Evolutionary conservation across 2,888 invertebrate genomes (phyloP).

Genomic region (Anodontia alba): DNA sequence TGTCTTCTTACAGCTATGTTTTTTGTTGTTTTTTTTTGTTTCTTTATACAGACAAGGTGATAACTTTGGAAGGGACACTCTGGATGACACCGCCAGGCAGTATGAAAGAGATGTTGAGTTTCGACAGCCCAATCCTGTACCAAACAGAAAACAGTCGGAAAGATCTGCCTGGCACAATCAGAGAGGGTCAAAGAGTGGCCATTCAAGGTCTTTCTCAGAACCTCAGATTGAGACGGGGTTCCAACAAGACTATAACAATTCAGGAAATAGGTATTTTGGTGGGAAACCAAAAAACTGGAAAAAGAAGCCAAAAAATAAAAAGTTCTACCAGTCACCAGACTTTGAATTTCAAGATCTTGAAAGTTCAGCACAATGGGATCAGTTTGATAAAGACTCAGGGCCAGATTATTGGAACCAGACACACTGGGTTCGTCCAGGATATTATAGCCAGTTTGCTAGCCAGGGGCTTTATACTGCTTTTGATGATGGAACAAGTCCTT

Average conservation of each 20-base stretch:
- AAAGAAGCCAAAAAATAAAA: neutral
- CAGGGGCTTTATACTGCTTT: neutral
- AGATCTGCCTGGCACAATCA: neutral
- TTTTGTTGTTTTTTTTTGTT: no score
- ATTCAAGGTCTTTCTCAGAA: slow-evolving; percentile 47
- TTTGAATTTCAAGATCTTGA: neutral
- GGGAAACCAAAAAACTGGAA: neutral
- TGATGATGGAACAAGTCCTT: neutral
- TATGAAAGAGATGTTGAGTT: neutral
- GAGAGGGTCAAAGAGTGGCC: neutral
- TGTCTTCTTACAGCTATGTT: no score
- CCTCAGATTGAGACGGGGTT: slow-evolving; percentile 1
- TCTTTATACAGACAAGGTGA: neutral
- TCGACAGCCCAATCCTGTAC: neutral
- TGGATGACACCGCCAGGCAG: neutral
- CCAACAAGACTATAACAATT: neutral
- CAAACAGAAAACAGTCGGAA: neutral
- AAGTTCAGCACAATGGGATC: neutral
- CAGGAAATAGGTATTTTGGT: neutral
- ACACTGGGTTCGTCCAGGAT: neutral
- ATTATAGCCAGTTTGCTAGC: neutral
- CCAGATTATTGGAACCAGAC: neutral
- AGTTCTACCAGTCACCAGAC: neutral
- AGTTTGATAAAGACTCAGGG: neutral
- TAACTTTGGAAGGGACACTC: neutral